Evolutionary conservation across 2,888 invertebrate genomes (phyloP).

Genomic region (Pristionchus entomophagus): DNA sequence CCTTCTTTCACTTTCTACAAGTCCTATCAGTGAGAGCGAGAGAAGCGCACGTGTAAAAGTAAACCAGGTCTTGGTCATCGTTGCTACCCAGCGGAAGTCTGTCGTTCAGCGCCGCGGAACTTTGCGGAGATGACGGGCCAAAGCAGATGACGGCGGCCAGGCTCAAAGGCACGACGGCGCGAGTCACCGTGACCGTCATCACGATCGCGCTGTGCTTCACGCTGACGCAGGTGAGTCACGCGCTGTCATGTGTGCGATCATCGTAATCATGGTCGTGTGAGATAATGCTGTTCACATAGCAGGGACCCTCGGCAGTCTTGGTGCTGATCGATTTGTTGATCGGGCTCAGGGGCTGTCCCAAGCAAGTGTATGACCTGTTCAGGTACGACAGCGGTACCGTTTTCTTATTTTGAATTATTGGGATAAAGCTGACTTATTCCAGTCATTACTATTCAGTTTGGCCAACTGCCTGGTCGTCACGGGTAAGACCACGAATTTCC

Average conservation of each 20-base stretch:
- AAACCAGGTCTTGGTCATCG: too few relatives aligned
- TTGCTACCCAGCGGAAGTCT: too few relatives aligned
- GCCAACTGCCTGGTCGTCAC: conserved; percentile 72
- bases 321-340: conserved; percentile 69
- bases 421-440: too few relatives aligned
- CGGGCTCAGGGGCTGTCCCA: conserved; percentile 56
- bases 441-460: too few relatives aligned
- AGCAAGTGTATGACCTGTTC: conserved; percentile 58
- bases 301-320: conserved; percentile 74
- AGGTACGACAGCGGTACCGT: too few relatives aligned
- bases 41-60: too few relatives aligned
- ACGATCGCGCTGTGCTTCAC: conserved; percentile 73
- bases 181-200: conserved; percentile 71
- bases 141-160: conserved; percentile 15
- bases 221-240: conserved; percentile 64
- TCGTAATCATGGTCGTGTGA: too few relatives aligned
- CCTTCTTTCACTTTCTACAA: too few relatives aligned
- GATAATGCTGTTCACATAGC: too few relatives aligned
- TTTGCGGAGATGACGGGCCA: not conserved
- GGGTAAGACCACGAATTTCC: conserved; percentile 74
- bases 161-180: conserved; percentile 39
- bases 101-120: not conserved
- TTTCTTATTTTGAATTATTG: too few relatives aligned
- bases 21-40: too few relatives aligned
- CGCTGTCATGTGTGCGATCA: too few relatives aligned